Base-by-base conservation (phyloP, 1,140 invertebrate genomes). In the Neoseiulus cucumeris region DNA sequence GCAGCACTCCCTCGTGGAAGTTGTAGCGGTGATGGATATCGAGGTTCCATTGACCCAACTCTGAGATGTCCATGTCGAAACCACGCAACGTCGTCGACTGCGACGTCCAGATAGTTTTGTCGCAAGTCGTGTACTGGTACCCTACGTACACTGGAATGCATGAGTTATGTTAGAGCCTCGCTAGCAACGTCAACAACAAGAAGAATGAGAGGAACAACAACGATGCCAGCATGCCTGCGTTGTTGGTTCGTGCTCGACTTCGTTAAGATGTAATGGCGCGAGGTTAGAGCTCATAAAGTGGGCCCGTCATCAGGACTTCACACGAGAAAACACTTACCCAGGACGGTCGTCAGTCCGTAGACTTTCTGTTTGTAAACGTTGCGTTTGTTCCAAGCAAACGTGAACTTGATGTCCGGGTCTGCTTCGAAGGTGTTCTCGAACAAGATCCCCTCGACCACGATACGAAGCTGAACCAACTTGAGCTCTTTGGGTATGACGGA, bases 281-380 rank as follows among this genome's bases (percentile, higher is more conserved):
- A 39, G 33, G 33, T 39, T 39, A 9, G 33, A 39, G 9, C 4
- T 39, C 33, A 9, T 39, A 39, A 39, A 6, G 33, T 39, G 33
- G 4, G 33, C 33, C 33, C 4, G 33, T 39, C 33, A 39, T 39
- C 9, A 9, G 33, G 33, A 9, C 33, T 39, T 9, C 33, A 6
- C 33, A 39, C 33, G 33, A 9, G 20, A 14, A 42, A 25, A 65
- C n/a, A 44, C 67, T 68, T 71, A 77, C 76, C 75, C 72, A 71
- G 75, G 17, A 76, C 78, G 42, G 72, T 74, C 0, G 78, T 75
- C 33, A 79, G 75, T 18, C 78, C 79, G 69, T 77, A 79, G 0
- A 97, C 91, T 78, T 95, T 94, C 77, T 97, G 92, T 72, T 91
- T 89, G 76, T 96, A 97, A 25, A 94, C 91, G 75, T 98, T 97